These are phyloP conservation scores for Chrysoperla carnea DNA, from an alignment of 1,140 invertebrate species.

Conservation along the genomic window DNA sequence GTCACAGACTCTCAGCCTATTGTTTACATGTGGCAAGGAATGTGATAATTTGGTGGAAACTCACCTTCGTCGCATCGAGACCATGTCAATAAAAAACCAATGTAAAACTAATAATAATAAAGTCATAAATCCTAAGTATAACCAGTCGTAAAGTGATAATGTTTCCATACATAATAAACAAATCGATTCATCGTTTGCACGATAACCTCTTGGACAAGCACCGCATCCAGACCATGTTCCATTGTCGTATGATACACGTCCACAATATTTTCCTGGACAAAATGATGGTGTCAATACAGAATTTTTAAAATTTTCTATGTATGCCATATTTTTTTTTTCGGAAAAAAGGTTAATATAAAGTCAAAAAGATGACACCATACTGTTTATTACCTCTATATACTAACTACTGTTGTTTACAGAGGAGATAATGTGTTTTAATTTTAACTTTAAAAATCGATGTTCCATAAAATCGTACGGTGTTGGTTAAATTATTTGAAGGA, in stretches of 20 bases:
- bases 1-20: too few species aligned
- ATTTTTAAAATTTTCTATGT: too few species aligned
- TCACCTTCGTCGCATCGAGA: conserved; percentile 55
- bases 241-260: conserved; percentile 41
- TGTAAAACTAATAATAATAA: conserved; percentile 70
- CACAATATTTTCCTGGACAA: conserved; percentile 81
- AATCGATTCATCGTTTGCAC: conserved; percentile 40
- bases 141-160: conserved; percentile 78
- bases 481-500: too few species aligned
- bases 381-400: too few species aligned
- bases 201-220: conserved; percentile 68
- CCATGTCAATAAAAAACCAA: conserved; percentile 80
- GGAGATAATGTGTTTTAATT: too few species aligned
- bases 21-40: too few species aligned
- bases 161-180: conserved; percentile 61
- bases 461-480: too few species aligned
- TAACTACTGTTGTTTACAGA: too few species aligned
- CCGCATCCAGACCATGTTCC: conserved; percentile 62
- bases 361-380: too few species aligned
- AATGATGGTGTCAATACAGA: conserved; percentile 3
- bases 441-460: too few species aligned
- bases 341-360: too few species aligned
- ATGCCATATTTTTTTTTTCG: too few species aligned
- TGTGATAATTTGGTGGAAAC: conserved; percentile 1
- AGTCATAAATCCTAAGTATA: conserved; percentile 88